These are phyloP conservation scores for Lithosia quadra DNA, from an alignment of 2,888 invertebrate species.

Conservation along the genomic window DNA sequence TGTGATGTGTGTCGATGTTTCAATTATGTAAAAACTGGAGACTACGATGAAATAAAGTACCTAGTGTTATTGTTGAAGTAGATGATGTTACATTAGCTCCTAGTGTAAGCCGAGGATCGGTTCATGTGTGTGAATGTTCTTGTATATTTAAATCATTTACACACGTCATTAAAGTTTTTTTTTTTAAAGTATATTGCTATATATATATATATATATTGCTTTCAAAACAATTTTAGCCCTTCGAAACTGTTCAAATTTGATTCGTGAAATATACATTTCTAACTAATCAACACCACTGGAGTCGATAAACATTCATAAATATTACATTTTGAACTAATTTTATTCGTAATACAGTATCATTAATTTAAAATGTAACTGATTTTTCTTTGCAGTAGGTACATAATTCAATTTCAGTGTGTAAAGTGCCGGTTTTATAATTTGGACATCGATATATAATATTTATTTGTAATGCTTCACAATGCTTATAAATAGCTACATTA, in stretches of 20 bases:
- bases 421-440: not conserved
- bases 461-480: conserved; percentile 1
- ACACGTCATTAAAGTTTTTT: conserved; percentile 24
- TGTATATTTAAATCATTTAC: conserved; percentile 41
- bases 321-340: not conserved
- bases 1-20: conserved; percentile 62
- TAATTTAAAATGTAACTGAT: not conserved
- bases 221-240: not conserved
- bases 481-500: not conserved
- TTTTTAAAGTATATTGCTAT: too few relatives aligned
- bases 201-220: conserved; percentile 11
- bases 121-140: conserved; percentile 45
- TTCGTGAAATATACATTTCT: not conserved
- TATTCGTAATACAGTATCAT: not conserved
- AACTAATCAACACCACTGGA: not conserved
- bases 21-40: conserved; percentile 72
- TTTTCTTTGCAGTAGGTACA: not conserved
- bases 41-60: conserved; percentile 64
- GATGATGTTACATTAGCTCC: conserved; percentile 75
- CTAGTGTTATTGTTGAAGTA: conserved; percentile 78
- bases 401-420: not conserved
- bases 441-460: not conserved
- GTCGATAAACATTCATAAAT: not conserved
- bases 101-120: conserved; percentile 60
- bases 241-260: not conserved